Percentiles rank a stretch among this genome's conserved stretches.
Evolutionary conservation across 2,797 vertebrate species (phyloP).

Genomic region (Alca torda): DNA sequence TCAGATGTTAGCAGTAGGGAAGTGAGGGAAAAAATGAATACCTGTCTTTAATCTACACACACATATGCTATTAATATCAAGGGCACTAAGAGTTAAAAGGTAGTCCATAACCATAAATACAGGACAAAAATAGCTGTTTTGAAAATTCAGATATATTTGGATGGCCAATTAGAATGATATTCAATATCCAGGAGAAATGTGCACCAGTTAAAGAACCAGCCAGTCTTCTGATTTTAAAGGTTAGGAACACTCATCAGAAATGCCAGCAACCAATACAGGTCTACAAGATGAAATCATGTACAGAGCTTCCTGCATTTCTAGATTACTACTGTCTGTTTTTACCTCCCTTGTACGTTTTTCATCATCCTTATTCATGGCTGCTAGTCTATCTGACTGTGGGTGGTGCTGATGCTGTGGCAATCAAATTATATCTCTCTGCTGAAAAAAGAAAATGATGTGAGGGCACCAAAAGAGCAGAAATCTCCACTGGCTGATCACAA

Average conservation of each 20-base stretch:
- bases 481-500: background rate
- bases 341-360: background rate
- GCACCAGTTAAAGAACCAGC: background rate
- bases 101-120: background rate
- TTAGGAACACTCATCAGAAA: background rate
- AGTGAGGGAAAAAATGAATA: background rate
- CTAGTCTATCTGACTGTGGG: background rate
- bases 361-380: background rate
- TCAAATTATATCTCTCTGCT: background rate
- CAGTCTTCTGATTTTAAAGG: background rate
- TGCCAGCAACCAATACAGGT: background rate
- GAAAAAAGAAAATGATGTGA: background rate
- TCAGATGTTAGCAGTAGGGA: background rate
- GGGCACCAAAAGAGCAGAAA: background rate
- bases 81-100: background rate
- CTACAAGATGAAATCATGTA: background rate
- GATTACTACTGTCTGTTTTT: background rate
- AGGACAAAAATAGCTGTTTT: background rate
- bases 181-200: background rate
- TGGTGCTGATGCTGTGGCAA: background rate
- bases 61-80: background rate
- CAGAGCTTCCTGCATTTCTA: background rate
- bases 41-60: background rate
- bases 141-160: background rate
- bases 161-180: background rate